Evolutionary conservation across 2,888 invertebrate genomes (phyloP).

Genomic region (Cotesia congregata): DNA sequence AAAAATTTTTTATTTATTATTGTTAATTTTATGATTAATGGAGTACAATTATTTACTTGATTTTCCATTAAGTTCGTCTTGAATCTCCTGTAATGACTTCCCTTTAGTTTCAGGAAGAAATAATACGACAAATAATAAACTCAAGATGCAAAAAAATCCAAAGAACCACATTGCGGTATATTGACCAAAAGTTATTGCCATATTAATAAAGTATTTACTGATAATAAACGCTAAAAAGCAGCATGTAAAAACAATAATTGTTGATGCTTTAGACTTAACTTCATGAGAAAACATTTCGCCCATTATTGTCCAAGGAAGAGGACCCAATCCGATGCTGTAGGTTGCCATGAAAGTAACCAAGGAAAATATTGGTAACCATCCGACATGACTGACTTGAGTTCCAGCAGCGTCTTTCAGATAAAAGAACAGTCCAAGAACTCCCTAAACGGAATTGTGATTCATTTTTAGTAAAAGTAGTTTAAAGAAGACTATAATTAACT

Average conservation of each 20-base stretch:
- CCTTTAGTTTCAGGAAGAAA: conserved; percentile 92
- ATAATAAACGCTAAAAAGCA: conserved; percentile 84
- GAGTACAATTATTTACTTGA: not conserved
- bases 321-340: conserved; percentile 83
- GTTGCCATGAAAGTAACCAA: conserved; percentile 82
- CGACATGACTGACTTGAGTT: conserved; percentile 64
- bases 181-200: conserved; percentile 75
- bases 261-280: conserved; percentile 82
- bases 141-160: conserved; percentile 75
- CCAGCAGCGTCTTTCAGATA: conserved; percentile 72
- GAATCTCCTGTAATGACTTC: conserved; percentile 87
- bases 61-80: conserved; percentile 76
- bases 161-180: conserved; percentile 82
- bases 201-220: conserved; percentile 78
- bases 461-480: too few relatives aligned
- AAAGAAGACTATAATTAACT: conserved; percentile 54
- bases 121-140: conserved; percentile 79
- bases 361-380: conserved; percentile 80
- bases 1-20: too few relatives aligned
- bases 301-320: conserved; percentile 86
- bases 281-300: conserved; percentile 86
- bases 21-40: not conserved
- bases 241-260: conserved; percentile 83
- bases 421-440: conserved; percentile 76
- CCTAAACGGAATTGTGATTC: conserved; percentile 65